Evolutionary conservation across 1,140 invertebrate species (phyloP).

Genomic region (Lanistes nyassanus): DNA sequence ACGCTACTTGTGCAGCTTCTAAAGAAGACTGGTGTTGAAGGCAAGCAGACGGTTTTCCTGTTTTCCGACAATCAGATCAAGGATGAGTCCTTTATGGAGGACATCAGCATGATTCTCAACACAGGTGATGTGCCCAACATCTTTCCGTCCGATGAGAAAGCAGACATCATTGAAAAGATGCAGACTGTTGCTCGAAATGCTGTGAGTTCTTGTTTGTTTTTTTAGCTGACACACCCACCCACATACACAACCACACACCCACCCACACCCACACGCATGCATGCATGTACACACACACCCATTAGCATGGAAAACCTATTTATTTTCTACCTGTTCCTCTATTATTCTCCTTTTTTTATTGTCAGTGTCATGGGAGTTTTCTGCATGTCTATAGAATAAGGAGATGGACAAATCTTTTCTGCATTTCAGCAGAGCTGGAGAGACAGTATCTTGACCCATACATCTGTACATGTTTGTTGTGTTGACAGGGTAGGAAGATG

Average conservation of each 20-base stretch:
- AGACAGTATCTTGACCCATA: background rate
- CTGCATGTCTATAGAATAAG: background rate
- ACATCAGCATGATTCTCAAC: slow-evolving; percentile 69
- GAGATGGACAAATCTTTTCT: too few relatives aligned
- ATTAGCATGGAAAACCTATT: background rate
- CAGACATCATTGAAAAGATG: slow-evolving; percentile 69
- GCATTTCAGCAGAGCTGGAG: background rate
- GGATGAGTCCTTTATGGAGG: slow-evolving; percentile 68
- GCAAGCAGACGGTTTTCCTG: slow-evolving; percentile 66
- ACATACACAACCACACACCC: background rate
- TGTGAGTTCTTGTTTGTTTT: slow-evolving; percentile 44
- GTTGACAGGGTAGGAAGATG: slow-evolving; percentile 71
- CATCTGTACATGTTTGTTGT: background rate
- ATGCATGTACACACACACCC: background rate
- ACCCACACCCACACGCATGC: background rate
- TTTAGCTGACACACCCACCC: too few relatives aligned
- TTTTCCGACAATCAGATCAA: slow-evolving; percentile 69
- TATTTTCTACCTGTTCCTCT: background rate
- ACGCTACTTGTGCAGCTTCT: slow-evolving; percentile 61
- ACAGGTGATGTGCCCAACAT: slow-evolving; percentile 68
- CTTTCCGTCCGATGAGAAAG: slow-evolving; percentile 68
- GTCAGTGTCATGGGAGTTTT: too few relatives aligned
- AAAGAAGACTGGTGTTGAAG: slow-evolving; percentile 64
- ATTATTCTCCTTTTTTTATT: background rate
- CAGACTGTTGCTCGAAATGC: slow-evolving; percentile 65